A percentile compares a stretch with the other conserved stretches of the same genome.
Conservation (phyloP, 2,797 vertebrate genomes). For the Benthosema pterotum region DNA sequence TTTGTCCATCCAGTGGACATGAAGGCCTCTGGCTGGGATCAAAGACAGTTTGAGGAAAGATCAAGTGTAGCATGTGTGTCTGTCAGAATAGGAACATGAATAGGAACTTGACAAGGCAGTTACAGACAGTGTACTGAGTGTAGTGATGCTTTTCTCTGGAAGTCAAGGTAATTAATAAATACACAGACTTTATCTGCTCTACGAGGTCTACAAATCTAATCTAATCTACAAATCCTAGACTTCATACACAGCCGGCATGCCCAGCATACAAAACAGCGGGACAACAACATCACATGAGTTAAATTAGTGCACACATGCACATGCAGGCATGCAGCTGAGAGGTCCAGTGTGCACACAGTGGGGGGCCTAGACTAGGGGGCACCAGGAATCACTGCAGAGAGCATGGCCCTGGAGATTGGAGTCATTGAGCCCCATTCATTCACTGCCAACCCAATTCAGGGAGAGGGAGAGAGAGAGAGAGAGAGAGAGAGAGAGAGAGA, state of each 20-base stretch:
- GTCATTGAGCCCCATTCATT: constrained; percentile 44
- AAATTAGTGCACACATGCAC: neutral
- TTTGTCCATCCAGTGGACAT: neutral
- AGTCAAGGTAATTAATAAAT: constrained; percentile 33
- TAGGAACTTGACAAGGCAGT: constrained; percentile 28
- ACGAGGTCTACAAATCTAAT: constrained; percentile 22
- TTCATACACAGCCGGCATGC: constrained; percentile 30
- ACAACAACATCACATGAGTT: constrained; percentile 25
- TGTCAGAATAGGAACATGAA: constrained; percentile 22
- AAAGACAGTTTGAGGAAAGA: constrained; percentile 19
- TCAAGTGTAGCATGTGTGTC: constrained; percentile 29
- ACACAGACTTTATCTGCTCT: constrained; percentile 22
- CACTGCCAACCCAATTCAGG: constrained; percentile 24
- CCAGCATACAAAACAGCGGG: constrained; percentile 37
- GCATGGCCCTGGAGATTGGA: constrained; percentile 32
- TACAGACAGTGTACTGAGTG: neutral
- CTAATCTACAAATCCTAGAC: constrained; percentile 32
- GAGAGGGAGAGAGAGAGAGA: neutral
- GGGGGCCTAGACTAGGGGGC: constrained; percentile 19
- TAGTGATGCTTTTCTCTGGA: constrained; percentile 24
- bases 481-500: constrained; percentile 1
- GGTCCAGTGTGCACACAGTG: constrained; percentile 30
- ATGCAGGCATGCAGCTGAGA: constrained; percentile 22
- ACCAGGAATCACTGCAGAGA: constrained; percentile 32
- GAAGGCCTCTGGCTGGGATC: constrained; percentile 5